phyloP scores from a whole-genome alignment of 2,797 vertebrate species.

The Bryconaethiops microstoma region DNA sequence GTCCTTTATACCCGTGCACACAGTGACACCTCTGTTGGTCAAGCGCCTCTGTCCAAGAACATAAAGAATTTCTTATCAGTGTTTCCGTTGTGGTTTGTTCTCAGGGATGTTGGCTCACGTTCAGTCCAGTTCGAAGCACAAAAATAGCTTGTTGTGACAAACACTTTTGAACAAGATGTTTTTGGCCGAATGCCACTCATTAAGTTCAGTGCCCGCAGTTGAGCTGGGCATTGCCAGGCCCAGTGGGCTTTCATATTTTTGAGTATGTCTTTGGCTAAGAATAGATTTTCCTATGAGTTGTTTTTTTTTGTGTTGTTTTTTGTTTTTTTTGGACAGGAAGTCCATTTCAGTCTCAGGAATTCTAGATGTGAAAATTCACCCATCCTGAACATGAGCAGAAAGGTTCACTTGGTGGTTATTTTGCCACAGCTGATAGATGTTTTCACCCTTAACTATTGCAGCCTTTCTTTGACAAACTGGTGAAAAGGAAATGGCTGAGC shows the following conservation, averaged over 20 bases:
- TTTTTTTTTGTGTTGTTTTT: slow-evolving; percentile 19
- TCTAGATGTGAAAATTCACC: slow-evolving; percentile 43
- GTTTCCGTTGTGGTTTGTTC: slow-evolving; percentile 57
- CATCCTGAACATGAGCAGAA: slow-evolving; percentile 36
- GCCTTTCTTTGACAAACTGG: slow-evolving; percentile 87
- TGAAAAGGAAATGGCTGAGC: slow-evolving; percentile 88
- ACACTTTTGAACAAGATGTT: slow-evolving; percentile 51
- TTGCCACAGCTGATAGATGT: slow-evolving; percentile 20
- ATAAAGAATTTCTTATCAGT: slow-evolving; percentile 64
- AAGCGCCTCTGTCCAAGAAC: slow-evolving; percentile 53
- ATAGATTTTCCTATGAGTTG: slow-evolving; percentile 37
- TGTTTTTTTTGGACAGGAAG: slow-evolving; percentile 54
- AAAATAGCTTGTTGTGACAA: slow-evolving; percentile 59
- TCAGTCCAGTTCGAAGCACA: slow-evolving; percentile 40
- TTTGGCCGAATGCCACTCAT: slow-evolving; percentile 47
- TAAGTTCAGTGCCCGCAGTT: slow-evolving; percentile 28
- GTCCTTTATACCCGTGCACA: slow-evolving; percentile 22
- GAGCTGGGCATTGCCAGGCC: slow-evolving; percentile 51
- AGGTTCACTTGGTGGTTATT: slow-evolving; percentile 27
- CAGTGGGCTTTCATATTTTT: slow-evolving; percentile 38
- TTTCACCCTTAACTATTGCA: slow-evolving; percentile 54
- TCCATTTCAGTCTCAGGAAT: slow-evolving; percentile 44
- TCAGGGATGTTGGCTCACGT: slow-evolving; percentile 57
- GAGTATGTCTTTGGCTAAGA: slow-evolving; percentile 47
- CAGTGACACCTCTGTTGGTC: slow-evolving; percentile 31